Evolutionary conservation across 1,140 invertebrate genomes (phyloP).

Genomic region (Ganaspis sp.): DNA sequence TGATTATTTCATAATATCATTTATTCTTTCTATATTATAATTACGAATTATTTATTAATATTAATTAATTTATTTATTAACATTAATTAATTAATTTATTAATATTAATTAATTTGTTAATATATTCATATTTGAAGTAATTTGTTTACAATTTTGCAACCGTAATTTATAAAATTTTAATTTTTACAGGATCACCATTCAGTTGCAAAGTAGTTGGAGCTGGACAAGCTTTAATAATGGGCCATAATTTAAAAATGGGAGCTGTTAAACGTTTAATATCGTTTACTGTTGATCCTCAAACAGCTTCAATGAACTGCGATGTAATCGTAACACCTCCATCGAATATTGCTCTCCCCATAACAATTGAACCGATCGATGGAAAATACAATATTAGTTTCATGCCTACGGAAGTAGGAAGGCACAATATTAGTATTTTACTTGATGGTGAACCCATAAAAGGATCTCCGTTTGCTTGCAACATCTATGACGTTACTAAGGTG

Average conservation of each 20-base stretch:
- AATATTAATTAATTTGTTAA: too few species aligned
- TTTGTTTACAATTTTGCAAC: not conserved
- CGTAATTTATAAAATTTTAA: not conserved
- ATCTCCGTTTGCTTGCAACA: constrained; percentile 95
- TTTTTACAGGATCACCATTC: constrained; percentile 86
- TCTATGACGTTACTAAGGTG: constrained; percentile 93
- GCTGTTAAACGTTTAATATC: constrained; percentile 78
- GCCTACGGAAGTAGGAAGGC: constrained; percentile 90
- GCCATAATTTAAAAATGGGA: constrained; percentile 80
- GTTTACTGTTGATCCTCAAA: constrained; percentile 80
- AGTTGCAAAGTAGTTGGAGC: constrained; percentile 85
- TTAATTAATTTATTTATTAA: too few species aligned
- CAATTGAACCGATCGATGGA: constrained; percentile 80
- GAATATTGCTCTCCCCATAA: constrained; percentile 84
- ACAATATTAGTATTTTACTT: constrained; percentile 87
- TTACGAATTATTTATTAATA: too few species aligned
- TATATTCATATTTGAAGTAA: too few species aligned
- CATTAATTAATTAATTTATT: too few species aligned
- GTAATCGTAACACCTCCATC: constrained; percentile 88
- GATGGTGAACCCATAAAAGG: constrained; percentile 90
- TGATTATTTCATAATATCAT: constrained; percentile 11
- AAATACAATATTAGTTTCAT: constrained; percentile 86
- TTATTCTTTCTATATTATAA: too few species aligned
- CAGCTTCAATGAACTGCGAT: constrained; percentile 74
- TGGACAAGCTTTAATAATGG: constrained; percentile 79